A percentile compares a stretch with the other conserved stretches of the same genome.
phyloP scores from a whole-genome alignment of 1,140 invertebrate species.

The Hyles euphorbiae region DNA sequence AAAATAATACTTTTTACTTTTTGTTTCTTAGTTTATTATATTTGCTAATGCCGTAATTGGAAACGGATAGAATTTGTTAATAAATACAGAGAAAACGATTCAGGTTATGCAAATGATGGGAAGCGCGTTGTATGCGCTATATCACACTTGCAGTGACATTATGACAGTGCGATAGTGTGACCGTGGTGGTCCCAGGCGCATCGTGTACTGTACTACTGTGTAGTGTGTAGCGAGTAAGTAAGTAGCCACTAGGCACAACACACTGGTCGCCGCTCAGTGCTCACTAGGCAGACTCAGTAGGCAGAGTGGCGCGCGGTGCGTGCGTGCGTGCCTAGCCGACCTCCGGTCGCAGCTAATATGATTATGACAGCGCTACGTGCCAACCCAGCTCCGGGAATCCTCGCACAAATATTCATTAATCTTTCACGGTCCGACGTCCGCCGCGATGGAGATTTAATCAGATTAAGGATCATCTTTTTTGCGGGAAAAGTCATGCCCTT shows the following conservation, averaged over 20 bases:
- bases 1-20: no score
- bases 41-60: no score
- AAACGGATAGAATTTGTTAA: no score
- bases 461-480: slow-evolving; percentile 75
- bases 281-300: no score
- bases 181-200: not conserved
- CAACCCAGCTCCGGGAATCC: slow-evolving; percentile 63
- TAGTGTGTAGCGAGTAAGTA: slow-evolving; percentile 6
- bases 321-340: slow-evolving; percentile 60
- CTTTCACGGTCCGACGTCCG: slow-evolving; percentile 73
- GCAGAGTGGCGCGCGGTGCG: slow-evolving; percentile 15
- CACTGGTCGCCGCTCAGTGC: no score
- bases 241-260: not conserved
- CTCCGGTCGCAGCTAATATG: slow-evolving; percentile 67
- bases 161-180: no score
- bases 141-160: no score
- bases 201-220: no score
- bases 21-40: no score
- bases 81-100: no score
- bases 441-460: slow-evolving; percentile 74
- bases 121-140: no score
- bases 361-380: slow-evolving; percentile 73
- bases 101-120: no score
- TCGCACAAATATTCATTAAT: slow-evolving; percentile 74
- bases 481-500: slow-evolving; percentile 69